These are phyloP conservation scores for Pelochelys cantorii DNA, from an alignment of 2,797 vertebrate genomes.

Conservation along the genomic window DNA sequence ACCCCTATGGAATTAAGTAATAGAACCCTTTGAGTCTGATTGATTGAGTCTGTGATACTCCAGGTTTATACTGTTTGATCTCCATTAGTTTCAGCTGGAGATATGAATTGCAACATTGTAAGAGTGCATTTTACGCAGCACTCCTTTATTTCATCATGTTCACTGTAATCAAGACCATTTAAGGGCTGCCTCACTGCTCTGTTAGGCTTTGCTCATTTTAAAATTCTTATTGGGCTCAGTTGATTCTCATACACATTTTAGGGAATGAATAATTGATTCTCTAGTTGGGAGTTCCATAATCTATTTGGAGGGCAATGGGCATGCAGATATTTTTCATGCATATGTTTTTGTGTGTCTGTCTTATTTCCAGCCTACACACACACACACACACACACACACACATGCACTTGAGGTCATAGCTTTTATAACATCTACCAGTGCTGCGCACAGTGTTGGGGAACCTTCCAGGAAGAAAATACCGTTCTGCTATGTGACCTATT, in stretches of 20 bases:
- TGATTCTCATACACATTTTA: conserved; percentile 55
- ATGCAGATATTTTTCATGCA: conserved; percentile 17
- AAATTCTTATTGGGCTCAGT: conserved; percentile 55
- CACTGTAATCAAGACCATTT: not conserved
- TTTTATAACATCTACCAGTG: conserved; percentile 62
- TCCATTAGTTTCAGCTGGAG: not conserved
- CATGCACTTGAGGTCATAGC: not conserved
- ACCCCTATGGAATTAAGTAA: not conserved
- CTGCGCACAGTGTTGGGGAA: conserved; percentile 55
- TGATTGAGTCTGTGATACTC: not conserved
- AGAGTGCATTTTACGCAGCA: not conserved
- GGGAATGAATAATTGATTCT: conserved; percentile 75
- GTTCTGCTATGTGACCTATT: conserved; percentile 66
- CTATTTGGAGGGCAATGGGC: conserved; percentile 48
- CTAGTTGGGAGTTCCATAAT: conserved; percentile 54
- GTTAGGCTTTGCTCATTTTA: not conserved
- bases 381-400: no score
- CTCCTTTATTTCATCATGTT: not conserved
- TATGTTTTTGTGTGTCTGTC: conserved; percentile 55
- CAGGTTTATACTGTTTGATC: not conserved
- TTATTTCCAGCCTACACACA: conserved; percentile 30
- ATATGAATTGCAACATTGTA: not conserved
- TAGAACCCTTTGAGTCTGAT: not conserved
- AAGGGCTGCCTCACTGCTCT: not conserved
- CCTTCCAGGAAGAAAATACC: conserved; percentile 68